Base-by-base conservation (phyloP, 2,113 vertebrate species). In the Bagarius yarrelli region DNA sequence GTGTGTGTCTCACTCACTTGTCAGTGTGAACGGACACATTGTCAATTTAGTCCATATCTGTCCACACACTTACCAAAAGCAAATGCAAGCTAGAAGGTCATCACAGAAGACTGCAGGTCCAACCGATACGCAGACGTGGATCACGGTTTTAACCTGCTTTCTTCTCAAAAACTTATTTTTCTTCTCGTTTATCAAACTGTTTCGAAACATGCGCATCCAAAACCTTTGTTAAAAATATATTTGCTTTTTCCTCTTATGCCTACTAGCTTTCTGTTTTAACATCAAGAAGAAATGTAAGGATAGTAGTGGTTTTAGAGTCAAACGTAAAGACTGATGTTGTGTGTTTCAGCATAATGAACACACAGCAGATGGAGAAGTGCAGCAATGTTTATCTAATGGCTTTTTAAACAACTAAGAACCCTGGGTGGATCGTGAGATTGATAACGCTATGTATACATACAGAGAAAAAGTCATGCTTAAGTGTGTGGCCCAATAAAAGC, bases 401-500 rank as follows among this genome's bases (percentile, higher is more conserved):
- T 76, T 50, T 83, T 86, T 83, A 61, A 78, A 78, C 44, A 74
- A 4, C 69, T 32, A 78, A 76, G 40, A 36, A 67, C 8, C 27
- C 73, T 34, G 27, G 52, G 50, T 16, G 47, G 69, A 71, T 72
- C 12, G 18, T 53, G n/a, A 23, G 59, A 66, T 57, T 74, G 75
- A 81, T 67, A 25, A 63, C 52, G 76, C 40, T n/a, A 47, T 75
- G 76, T 81, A 87, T 85, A 83, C 70, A 67, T 69, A 81, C 14
- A 47, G 44, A 11, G 34, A 30, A 57, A 75, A 83, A 72, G 64
- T 32, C 53, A 16, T 16, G 19, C 25, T 79, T 55, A 53, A 82
- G 80, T 70, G 78, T 47, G 81, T 76, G 81, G 81, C 71, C 61
- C 82, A 81, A 84, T 83, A 86, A 87, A 88, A 89, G 88, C 83